A percentile compares a stretch with the other conserved stretches of the same genome.
Conservation (phyloP, 1,140 invertebrate genomes). For the Drosophila bocqueti region DNA sequence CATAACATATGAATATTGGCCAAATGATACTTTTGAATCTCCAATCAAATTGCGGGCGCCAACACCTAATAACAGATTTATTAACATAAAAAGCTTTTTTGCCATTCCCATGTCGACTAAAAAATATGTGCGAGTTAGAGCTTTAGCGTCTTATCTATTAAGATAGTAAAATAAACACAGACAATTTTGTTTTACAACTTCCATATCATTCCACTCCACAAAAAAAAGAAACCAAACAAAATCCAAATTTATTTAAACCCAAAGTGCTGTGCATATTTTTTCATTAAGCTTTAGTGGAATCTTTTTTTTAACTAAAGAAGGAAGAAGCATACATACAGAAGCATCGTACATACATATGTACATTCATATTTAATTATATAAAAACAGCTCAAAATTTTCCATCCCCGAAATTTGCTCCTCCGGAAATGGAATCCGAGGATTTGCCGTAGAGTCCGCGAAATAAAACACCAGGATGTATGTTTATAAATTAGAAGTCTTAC, state of each 20-base stretch:
- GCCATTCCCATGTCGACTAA: background rate
- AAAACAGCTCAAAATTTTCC: background rate
- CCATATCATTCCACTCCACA: background rate
- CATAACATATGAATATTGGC: background rate
- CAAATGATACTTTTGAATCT: background rate
- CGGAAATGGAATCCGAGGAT: too few relatives aligned
- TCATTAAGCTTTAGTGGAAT: too few relatives aligned
- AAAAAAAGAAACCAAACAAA: background rate
- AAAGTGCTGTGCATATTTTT: background rate
- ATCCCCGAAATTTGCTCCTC: background rate
- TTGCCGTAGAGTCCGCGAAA: background rate
- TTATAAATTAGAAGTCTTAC: conserved; percentile 79
- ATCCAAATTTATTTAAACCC: background rate
- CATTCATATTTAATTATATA: background rate
- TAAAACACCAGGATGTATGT: conserved; percentile 49
- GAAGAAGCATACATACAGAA: background rate
- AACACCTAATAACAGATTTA: background rate
- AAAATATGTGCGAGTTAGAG: background rate
- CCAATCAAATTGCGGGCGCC: background rate
- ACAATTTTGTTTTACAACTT: background rate
- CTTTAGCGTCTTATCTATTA: background rate
- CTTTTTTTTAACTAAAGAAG: background rate
- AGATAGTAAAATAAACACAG: background rate
- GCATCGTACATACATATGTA: background rate
- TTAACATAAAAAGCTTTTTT: background rate